Evolutionary conservation across 1,140 invertebrate genomes (phyloP).

Genomic region (Augochlora pura): DNA sequence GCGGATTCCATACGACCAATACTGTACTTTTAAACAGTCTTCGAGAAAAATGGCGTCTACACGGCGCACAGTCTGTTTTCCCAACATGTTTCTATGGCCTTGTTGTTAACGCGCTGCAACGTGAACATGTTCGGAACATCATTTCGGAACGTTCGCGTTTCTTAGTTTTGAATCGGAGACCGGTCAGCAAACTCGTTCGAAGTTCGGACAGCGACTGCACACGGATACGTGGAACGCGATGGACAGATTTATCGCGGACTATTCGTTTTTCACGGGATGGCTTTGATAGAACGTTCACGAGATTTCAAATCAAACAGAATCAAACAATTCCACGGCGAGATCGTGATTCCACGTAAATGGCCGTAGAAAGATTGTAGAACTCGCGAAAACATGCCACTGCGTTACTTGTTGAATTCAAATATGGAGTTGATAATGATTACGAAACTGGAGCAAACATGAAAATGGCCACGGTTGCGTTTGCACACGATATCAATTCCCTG

Average conservation of each 20-base stretch:
- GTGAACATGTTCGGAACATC: not conserved
- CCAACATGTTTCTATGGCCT: conserved; percentile 7
- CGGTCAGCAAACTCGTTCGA: not conserved
- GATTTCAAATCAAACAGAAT: not conserved
- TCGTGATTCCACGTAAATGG: not conserved
- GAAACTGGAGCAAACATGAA: conserved; percentile 78
- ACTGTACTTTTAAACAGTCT: conserved; percentile 32
- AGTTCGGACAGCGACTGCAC: not conserved
- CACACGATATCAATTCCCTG: conserved; percentile 71
- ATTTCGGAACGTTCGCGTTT: not conserved
- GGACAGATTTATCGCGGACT: conserved; percentile 25
- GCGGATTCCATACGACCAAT: not conserved
- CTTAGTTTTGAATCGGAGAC: not conserved
- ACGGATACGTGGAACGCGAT: conserved; percentile 17
- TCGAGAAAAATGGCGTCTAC: conserved; percentile 48
- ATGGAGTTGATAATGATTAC: conserved; percentile 80
- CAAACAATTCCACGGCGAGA: not conserved
- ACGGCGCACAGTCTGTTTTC: conserved; percentile 1
- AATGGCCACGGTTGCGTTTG: conserved; percentile 78
- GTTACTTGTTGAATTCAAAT: conserved; percentile 79
- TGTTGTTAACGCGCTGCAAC: not conserved
- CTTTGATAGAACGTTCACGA: too few relatives aligned
- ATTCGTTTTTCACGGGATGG: not conserved
- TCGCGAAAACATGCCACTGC: conserved; percentile 47
- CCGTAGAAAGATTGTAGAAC: conserved; percentile 3